These are phyloP conservation scores for Notodonta dromedarius DNA, from an alignment of 2,888 invertebrate genomes.

Conservation along the genomic window DNA sequence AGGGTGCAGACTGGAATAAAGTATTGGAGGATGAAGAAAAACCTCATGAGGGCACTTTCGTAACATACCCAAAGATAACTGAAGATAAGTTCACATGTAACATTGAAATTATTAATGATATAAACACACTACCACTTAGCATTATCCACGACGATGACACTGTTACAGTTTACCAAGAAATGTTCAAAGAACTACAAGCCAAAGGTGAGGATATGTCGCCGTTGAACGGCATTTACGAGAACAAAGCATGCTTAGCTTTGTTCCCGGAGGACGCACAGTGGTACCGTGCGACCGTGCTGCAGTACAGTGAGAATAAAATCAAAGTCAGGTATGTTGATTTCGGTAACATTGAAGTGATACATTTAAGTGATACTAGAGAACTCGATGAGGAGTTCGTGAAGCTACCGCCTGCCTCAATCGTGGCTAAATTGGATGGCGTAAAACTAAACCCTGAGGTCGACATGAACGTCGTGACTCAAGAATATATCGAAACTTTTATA, in stretches of 20 bases:
- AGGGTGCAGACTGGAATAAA: slow-evolving; percentile 61
- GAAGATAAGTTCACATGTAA: slow-evolving; percentile 60
- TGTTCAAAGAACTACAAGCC: slow-evolving; percentile 79
- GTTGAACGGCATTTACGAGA: slow-evolving; percentile 70
- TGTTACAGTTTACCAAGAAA: slow-evolving; percentile 66
- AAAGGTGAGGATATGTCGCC: slow-evolving; percentile 67
- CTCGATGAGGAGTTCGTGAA: slow-evolving; percentile 76
- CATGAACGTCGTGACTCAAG: slow-evolving; percentile 52
- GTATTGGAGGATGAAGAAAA: slow-evolving; percentile 54
- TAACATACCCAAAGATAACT: slow-evolving; percentile 48
- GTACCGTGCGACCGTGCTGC: slow-evolving; percentile 88
- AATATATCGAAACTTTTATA: slow-evolving; percentile 55
- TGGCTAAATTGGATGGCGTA: slow-evolving; percentile 73
- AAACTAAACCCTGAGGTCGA: slow-evolving; percentile 60
- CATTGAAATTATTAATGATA: slow-evolving; percentile 60
- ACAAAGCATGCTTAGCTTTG: slow-evolving; percentile 86
- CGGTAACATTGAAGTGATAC: slow-evolving; percentile 86
- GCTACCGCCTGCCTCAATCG: slow-evolving; percentile 80
- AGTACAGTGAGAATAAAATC: slow-evolving; percentile 73
- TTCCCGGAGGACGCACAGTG: slow-evolving; percentile 86
- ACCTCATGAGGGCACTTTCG: slow-evolving; percentile 36
- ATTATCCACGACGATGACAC: slow-evolving; percentile 69
- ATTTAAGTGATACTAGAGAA: slow-evolving; percentile 71
- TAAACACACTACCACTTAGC: slow-evolving; percentile 58
- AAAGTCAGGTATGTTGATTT: slow-evolving; percentile 90